phyloP scores from a whole-genome alignment of 2,888 invertebrate genomes.

The Chymomyza procnemis region DNA sequence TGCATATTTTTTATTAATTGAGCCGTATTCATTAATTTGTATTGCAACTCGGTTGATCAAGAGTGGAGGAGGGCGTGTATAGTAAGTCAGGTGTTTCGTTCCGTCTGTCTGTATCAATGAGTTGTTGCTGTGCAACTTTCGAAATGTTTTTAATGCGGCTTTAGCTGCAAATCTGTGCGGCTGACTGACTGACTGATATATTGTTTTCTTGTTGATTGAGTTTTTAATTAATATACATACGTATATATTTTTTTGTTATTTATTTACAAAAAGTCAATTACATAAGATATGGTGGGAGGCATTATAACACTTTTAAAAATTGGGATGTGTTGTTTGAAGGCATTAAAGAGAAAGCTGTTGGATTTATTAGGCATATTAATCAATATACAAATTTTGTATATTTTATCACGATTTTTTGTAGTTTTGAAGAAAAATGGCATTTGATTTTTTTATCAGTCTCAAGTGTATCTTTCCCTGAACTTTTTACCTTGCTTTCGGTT shows the following conservation, averaged over 20 bases:
- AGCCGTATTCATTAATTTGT: slow-evolving; percentile 42
- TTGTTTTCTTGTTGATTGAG: slow-evolving; percentile 16
- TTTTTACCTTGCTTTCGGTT: too few relatives aligned
- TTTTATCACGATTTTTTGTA: too few relatives aligned
- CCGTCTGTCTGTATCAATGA: slow-evolving; percentile 23
- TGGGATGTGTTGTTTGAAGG: not conserved
- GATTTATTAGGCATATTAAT: too few relatives aligned
- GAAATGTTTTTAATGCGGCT: slow-evolving; percentile 31
- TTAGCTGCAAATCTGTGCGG: not conserved
- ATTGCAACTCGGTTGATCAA: slow-evolving; percentile 11
- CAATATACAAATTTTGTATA: too few relatives aligned
- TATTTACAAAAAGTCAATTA: not conserved
- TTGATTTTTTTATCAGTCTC: too few relatives aligned
- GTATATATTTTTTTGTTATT: not conserved
- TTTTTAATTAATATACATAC: slow-evolving; percentile 18
- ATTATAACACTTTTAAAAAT: not conserved
- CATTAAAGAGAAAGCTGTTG: not conserved
- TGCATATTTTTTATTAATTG: slow-evolving; percentile 53
- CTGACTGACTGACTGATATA: slow-evolving; percentile 5
- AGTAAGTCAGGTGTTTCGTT: slow-evolving; percentile 1
- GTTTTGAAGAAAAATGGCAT: too few relatives aligned
- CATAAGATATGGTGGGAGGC: not conserved
- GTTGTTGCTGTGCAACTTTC: slow-evolving; percentile 57
- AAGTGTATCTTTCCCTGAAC: too few relatives aligned
- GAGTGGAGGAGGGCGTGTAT: not conserved